Evolutionary conservation across 2,888 invertebrate genomes (phyloP).

Genomic region (Leptinotarsa haldemani): DNA sequence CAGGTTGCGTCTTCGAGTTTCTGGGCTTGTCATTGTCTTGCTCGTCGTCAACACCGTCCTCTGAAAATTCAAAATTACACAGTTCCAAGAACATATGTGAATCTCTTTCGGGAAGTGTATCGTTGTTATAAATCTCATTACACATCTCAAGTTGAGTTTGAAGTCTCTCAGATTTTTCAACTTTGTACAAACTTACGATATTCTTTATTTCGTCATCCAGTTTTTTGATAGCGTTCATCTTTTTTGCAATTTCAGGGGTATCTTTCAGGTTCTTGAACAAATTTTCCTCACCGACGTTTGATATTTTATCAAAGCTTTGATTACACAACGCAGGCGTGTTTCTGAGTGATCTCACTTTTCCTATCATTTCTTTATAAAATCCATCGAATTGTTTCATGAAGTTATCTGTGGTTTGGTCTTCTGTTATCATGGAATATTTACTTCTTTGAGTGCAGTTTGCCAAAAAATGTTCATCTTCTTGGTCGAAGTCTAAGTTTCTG

Average conservation of each 20-base stretch:
- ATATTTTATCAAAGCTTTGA: constrained; percentile 29
- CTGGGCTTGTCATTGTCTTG: constrained; percentile 8
- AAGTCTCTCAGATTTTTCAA: constrained; percentile 44
- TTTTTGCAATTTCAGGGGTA: constrained; percentile 47
- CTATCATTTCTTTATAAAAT: constrained; percentile 49
- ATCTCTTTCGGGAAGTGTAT: constrained; percentile 32
- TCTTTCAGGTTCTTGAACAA: constrained; percentile 46
- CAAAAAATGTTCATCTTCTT: background rate
- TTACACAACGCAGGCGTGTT: constrained; percentile 38
- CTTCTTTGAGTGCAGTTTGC: background rate
- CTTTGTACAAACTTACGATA: constrained; percentile 45
- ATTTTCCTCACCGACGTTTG: constrained; percentile 36
- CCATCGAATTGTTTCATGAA: constrained; percentile 39
- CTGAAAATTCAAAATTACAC: constrained; percentile 44
- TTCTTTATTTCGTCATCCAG: constrained; percentile 48
- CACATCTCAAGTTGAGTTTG: constrained; percentile 48
- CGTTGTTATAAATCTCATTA: constrained; percentile 38
- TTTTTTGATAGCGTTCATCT: constrained; percentile 43
- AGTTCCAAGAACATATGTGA: constrained; percentile 44
- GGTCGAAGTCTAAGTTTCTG: background rate
- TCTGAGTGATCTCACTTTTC: constrained; percentile 46
- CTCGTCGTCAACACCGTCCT: constrained; percentile 23
- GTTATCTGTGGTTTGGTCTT: constrained; percentile 40
- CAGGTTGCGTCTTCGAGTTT: constrained; percentile 12
- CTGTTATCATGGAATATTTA: constrained; percentile 29